A percentile compares a stretch with the other conserved stretches of the same genome.
phyloP scores from a whole-genome alignment of 2,888 invertebrate species.

The Eumerus sabulonum region DNA sequence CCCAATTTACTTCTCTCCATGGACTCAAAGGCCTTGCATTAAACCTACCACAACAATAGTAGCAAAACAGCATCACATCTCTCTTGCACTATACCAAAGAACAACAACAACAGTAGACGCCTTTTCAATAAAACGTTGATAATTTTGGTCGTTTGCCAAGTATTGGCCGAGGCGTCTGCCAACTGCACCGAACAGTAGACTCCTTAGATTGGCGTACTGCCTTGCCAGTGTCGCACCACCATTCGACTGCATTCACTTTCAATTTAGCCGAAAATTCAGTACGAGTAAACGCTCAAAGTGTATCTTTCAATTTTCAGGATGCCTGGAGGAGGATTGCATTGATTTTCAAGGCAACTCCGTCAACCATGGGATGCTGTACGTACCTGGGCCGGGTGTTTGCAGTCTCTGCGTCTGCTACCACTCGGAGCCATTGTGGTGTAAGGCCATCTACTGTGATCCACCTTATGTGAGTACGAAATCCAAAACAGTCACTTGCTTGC shows the following conservation, averaged over 20 bases:
- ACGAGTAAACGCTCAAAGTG: slow-evolving; percentile 14
- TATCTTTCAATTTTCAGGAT: slow-evolving; percentile 70
- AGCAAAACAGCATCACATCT: no score
- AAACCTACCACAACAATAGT: no score
- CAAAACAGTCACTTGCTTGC: background rate
- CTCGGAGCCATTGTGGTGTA: slow-evolving; percentile 91
- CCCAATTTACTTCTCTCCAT: slow-evolving; percentile 6
- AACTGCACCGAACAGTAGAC: slow-evolving; percentile 21
- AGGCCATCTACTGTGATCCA: slow-evolving; percentile 91
- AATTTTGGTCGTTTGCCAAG: slow-evolving; percentile 47
- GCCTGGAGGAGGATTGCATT: slow-evolving; percentile 87
- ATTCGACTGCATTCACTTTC: slow-evolving; percentile 42
- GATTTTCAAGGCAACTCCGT: slow-evolving; percentile 91
- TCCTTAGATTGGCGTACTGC: background rate
- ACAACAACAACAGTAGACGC: slow-evolving; percentile 1
- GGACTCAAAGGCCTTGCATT: no score
- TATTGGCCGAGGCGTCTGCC: slow-evolving; percentile 20
- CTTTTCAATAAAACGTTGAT: slow-evolving; percentile 38
- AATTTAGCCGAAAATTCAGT: slow-evolving; percentile 31
- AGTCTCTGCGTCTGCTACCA: slow-evolving; percentile 92
- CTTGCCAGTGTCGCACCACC: background rate
- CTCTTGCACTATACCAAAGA: background rate
- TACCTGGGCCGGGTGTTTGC: slow-evolving; percentile 91
- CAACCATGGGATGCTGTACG: slow-evolving; percentile 88
- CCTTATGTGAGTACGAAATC: slow-evolving; percentile 86